phyloP scores from a whole-genome alignment of 2,113 vertebrate species.

The Xiphias gladius region DNA sequence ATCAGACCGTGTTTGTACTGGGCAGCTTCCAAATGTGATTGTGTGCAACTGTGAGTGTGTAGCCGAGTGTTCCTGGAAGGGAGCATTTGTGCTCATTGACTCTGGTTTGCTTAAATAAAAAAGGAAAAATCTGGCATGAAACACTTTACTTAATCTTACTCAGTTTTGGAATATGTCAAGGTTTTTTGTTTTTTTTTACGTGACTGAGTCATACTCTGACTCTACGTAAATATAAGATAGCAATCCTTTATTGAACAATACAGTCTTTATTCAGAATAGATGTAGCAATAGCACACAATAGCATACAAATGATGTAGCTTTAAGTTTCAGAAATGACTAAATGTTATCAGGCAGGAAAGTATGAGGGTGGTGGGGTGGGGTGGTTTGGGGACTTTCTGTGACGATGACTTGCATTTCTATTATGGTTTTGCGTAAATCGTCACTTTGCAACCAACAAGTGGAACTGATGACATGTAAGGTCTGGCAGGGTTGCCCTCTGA shows the following conservation, averaged over 20 bases:
- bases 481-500: constrained; percentile 66
- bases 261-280: constrained; percentile 16
- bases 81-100: not conserved
- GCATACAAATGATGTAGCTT: constrained; percentile 27
- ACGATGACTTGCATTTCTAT: constrained; percentile 62
- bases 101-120: not conserved
- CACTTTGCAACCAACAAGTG: constrained; percentile 67
- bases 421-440: constrained; percentile 61
- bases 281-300: not conserved
- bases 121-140: not conserved
- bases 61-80: constrained; percentile 18
- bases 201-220: constrained; percentile 10
- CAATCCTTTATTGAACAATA: constrained; percentile 17
- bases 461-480: constrained; percentile 71
- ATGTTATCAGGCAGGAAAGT: constrained; percentile 17
- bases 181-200: not conserved
- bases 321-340: constrained; percentile 6
- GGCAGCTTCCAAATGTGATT: constrained; percentile 20
- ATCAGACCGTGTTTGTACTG: constrained; percentile 13
- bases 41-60: not conserved
- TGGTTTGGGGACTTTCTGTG: constrained; percentile 15
- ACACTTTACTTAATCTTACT: not conserved
- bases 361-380: not conserved
- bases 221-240: constrained; percentile 18
- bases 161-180: not conserved